Evolutionary conservation across 2,797 vertebrate genomes (phyloP), one percentile per base, ranked within the genome.

Genomic region (Alectoris magna): DNA sequence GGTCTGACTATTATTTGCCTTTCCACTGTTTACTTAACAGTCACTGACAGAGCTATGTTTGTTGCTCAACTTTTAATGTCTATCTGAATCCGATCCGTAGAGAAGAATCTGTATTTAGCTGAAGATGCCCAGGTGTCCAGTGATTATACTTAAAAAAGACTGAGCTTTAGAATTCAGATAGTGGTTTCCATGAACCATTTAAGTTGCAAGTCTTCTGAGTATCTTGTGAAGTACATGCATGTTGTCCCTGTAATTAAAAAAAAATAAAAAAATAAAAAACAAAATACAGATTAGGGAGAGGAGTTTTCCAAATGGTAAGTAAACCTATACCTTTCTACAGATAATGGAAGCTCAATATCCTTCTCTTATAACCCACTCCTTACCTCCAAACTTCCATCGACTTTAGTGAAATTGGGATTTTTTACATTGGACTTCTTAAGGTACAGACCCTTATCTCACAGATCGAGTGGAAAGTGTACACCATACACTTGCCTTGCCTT

Each of bases 351-450:
- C 19, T 90, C 39, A 70, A 31, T 81, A 43, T 24, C 46, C 41
- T 66, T 27, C 29, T 38, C 22, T 66, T 73, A 18, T 0, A 78
- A 4, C 5, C 14, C 23, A n/a, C 16, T 53, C 27, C 56, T 82
- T 82, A 36, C 43, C 46, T 84, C 16, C 9, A 69, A n/a, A 87
- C 4, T 68, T 66, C 8, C 12, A 46, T 3, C 62, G 27, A 44
- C 31, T 90, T 41, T 14, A 24, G 13, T 72, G 29, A 85, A 63
- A 82, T 3, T 18, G 12, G 11, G 0, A 0, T 17, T 74, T 36
- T 85, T 70, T 84, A 0, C 9, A n/a, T 31, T 46, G 4, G 0
- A 0, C 10, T 71, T 34, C 75, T 77, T 41, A 39, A 70, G 51
- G 31, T 24, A 63, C 56, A 84, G 31, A 85, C 23, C 1, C 3